A percentile compares a stretch with the other conserved stretches of the same genome.
Conservation (phyloP, 2,113 vertebrate genomes). For the Pangasianodon gigas region DNA sequence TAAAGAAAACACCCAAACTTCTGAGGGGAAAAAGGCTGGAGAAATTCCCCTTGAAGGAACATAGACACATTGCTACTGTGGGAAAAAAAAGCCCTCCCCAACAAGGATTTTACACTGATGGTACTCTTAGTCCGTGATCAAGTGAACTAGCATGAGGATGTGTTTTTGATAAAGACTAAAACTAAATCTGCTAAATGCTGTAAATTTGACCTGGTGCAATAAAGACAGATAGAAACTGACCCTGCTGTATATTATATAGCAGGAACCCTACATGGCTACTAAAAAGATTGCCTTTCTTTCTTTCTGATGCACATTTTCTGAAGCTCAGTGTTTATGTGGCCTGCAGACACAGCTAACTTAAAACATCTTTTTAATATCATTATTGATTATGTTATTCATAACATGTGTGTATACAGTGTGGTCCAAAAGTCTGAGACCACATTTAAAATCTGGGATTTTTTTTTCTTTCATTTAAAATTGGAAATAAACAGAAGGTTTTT, state of each 20-base stretch:
- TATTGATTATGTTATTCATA: background rate
- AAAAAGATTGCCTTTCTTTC: background rate
- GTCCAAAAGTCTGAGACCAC: background rate
- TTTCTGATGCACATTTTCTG: background rate
- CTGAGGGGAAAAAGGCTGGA: slow-evolving; percentile 41
- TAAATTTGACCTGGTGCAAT: background rate
- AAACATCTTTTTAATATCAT: background rate
- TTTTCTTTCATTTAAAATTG: background rate
- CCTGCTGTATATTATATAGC: background rate
- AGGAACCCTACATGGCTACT: background rate
- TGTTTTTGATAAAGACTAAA: background rate
- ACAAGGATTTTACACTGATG: background rate
- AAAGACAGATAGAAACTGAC: slow-evolving; percentile 4
- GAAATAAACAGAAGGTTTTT: background rate
- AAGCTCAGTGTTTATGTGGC: background rate
- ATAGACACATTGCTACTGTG: slow-evolving; percentile 12
- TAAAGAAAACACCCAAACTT: slow-evolving; percentile 49
- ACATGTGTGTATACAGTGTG: background rate
- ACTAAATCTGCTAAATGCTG: background rate
- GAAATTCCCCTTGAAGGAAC: slow-evolving; percentile 39
- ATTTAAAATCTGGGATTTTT: background rate
- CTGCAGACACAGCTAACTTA: background rate
- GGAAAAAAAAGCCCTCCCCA: background rate
- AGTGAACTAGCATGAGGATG: background rate
- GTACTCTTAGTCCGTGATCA: background rate